Conservation (phyloP, 2,888 invertebrate species). For the Drosophila mayaguana region DNA sequence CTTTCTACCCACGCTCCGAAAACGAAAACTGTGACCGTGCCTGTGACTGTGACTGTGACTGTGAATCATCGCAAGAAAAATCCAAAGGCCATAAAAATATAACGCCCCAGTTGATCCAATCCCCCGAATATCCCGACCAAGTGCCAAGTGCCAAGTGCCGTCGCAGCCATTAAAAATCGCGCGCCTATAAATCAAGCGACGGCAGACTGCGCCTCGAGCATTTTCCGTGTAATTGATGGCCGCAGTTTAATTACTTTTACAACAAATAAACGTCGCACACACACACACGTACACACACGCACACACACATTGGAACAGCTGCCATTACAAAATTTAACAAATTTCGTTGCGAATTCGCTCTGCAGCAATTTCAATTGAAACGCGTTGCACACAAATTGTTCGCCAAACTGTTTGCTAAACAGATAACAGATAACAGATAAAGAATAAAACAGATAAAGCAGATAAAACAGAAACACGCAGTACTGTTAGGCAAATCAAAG, state of each 20-base stretch:
- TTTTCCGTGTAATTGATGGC: constrained; percentile 76
- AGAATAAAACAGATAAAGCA: background rate
- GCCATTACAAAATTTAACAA: constrained; percentile 67
- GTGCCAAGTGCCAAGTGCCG: constrained; percentile 62
- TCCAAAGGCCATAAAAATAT: constrained; percentile 65
- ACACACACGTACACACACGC: constrained; percentile 29
- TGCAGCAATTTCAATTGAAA: constrained; percentile 54
- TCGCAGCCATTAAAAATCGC: constrained; percentile 73
- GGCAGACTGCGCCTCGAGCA: constrained; percentile 55
- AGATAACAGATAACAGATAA: constrained; percentile 1
- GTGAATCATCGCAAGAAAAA: constrained; percentile 58
- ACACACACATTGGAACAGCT: constrained; percentile 39
- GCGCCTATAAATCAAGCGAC: constrained; percentile 76
- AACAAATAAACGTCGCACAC: constrained; percentile 71
- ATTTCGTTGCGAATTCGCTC: constrained; percentile 75
- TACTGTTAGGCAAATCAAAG: constrained; percentile 21
- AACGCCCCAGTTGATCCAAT: constrained; percentile 59
- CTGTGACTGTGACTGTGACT: constrained; percentile 17
- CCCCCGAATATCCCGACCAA: constrained; percentile 35
- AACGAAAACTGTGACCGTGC: constrained; percentile 36
- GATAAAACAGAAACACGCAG: background rate
- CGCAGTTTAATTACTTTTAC: constrained; percentile 76
- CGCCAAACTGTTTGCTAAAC: constrained; percentile 22
- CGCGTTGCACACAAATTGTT: constrained; percentile 44
- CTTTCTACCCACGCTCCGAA: constrained; percentile 43